Evolutionary conservation across 2,888 invertebrate species (phyloP).

Genomic region (Oxyteleia sp.): DNA sequence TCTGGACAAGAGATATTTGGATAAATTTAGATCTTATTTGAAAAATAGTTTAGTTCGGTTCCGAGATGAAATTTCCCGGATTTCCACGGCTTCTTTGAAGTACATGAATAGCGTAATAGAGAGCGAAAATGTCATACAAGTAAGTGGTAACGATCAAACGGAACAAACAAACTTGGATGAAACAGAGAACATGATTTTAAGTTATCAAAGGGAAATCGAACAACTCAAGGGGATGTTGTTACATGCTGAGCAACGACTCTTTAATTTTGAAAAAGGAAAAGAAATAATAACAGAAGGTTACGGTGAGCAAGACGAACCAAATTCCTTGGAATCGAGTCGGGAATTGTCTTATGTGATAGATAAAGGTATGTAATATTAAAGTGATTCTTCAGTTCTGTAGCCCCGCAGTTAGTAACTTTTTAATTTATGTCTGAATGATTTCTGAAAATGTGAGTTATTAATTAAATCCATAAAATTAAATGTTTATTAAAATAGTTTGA

Average conservation of each 20-base stretch:
- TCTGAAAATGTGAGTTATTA: too few species aligned
- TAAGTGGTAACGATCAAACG: too few species aligned
- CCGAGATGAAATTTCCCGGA: constrained; percentile 91
- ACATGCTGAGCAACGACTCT: too few species aligned
- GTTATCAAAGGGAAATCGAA: too few species aligned
- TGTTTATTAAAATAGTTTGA: too few species aligned
- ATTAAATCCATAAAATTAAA: too few species aligned
- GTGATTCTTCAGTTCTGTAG: too few species aligned
- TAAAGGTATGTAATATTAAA: constrained; percentile 79
- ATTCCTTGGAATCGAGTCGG: constrained; percentile 79
- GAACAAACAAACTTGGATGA: too few species aligned
- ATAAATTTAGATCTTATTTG: constrained; percentile 90
- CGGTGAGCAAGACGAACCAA: constrained; percentile 86
- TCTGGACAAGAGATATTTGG: constrained; percentile 89
- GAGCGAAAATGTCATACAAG: constrained; percentile 75
- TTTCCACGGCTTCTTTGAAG: constrained; percentile 90
- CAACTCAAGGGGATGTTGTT: too few species aligned
- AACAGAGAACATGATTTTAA: too few species aligned
- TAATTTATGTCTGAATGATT: too few species aligned
- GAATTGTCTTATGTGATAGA: constrained; percentile 85
- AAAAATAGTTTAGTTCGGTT: constrained; percentile 91
- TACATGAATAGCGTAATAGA: constrained; percentile 67
- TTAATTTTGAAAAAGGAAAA: constrained; percentile 86
- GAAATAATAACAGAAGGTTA: constrained; percentile 89
- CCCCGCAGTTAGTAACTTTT: too few species aligned